These are phyloP conservation scores for Anomalospiza imberbis DNA, from an alignment of 2,797 vertebrate species.

Conservation along the genomic window DNA sequence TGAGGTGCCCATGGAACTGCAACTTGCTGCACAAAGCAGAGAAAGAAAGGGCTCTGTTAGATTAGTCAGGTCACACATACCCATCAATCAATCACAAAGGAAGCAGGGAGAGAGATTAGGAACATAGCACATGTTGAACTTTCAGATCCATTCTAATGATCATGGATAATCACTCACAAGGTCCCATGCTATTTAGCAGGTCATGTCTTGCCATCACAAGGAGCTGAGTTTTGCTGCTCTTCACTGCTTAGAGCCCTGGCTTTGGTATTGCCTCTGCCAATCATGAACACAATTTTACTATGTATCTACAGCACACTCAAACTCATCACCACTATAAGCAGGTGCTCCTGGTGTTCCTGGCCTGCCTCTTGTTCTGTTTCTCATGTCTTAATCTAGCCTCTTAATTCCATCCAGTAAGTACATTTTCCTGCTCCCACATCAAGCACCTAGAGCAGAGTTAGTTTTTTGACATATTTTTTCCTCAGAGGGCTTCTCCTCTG, in stretches of 20 bases:
- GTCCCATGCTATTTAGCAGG: not conserved
- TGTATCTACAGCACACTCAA: not conserved
- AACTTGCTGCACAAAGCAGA: not conserved
- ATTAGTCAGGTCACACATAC: not conserved
- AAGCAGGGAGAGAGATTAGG: not conserved
- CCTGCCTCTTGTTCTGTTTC: not conserved
- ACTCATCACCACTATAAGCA: not conserved
- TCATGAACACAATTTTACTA: not conserved
- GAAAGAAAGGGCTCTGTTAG: not conserved
- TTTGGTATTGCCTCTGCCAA: not conserved
- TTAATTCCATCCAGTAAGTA: not conserved
- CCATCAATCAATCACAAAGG: not conserved
- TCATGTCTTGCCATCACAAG: fast-evolving
- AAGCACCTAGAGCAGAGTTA: not conserved
- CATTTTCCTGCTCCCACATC: not conserved
- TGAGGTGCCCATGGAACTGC: fast-evolving
- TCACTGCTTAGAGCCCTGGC: not conserved
- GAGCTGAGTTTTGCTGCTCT: not conserved
- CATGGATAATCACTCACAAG: not conserved
- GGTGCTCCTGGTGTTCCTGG: not conserved
- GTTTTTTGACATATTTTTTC: not conserved
- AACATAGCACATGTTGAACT: not conserved
- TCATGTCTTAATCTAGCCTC: not conserved
- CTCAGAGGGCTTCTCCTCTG: not conserved
- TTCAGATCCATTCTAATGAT: not conserved